These are phyloP conservation scores for Pseudorhombus dupliciocellatus DNA, from an alignment of 2,113 vertebrate species.

Conservation along the genomic window DNA sequence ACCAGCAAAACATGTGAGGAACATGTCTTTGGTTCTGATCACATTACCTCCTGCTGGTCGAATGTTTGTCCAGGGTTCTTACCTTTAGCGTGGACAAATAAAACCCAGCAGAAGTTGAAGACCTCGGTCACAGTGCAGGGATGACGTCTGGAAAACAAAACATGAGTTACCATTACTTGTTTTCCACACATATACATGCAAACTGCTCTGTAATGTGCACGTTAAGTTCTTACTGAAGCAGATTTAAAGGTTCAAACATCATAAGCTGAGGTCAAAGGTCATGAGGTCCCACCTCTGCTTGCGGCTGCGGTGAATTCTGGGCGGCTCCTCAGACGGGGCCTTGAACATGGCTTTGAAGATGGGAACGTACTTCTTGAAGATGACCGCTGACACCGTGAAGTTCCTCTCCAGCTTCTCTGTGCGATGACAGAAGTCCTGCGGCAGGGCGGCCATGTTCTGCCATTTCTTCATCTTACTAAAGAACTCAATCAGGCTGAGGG, in stretches of 20 bases:
- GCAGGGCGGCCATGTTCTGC: conserved; percentile 93
- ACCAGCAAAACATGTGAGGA: too few relatives aligned
- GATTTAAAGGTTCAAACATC: too few relatives aligned
- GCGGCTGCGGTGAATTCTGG: conserved; percentile 88
- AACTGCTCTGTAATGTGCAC: too few relatives aligned
- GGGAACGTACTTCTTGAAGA: conserved; percentile 95
- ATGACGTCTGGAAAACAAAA: conserved; percentile 83
- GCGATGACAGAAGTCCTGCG: conserved; percentile 88
- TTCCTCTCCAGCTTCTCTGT: conserved; percentile 92
- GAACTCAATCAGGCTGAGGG: conserved; percentile 90
- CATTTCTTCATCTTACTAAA: conserved; percentile 98
- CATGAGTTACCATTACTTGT: background rate
- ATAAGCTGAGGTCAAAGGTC: conserved; percentile 9
- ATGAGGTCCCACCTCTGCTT: conserved; percentile 86
- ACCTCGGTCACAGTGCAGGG: conserved; percentile 92
- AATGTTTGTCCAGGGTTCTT: conserved; percentile 30
- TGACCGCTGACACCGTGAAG: conserved; percentile 92
- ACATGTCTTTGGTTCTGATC: too few relatives aligned
- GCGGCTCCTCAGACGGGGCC: conserved; percentile 88
- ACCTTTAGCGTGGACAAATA: conserved; percentile 97
- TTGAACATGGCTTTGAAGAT: conserved; percentile 94
- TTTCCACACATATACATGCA: too few relatives aligned
- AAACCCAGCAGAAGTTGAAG: conserved; percentile 96
- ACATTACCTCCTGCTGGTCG: too few relatives aligned
- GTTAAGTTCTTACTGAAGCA: too few relatives aligned